A percentile compares a stretch with the other conserved stretches of the same genome.
phyloP scores from a whole-genome alignment of 2,113 vertebrate species.

The rabbit (Oryctolagus cuniculus) region DNA sequence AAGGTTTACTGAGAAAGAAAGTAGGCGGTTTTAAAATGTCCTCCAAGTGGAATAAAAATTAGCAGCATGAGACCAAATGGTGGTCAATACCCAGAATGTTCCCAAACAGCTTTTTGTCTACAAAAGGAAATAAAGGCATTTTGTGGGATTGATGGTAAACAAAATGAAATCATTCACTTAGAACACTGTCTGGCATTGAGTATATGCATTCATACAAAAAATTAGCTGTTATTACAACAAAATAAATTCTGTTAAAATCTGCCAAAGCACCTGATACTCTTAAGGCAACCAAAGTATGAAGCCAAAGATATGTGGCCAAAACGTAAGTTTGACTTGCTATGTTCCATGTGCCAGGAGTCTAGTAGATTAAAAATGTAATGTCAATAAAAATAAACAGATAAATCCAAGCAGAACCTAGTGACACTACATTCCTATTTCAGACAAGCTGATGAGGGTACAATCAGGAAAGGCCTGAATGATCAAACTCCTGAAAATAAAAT shows the following conservation, averaged over 20 bases:
- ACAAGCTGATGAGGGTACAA: background rate
- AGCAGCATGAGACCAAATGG: background rate
- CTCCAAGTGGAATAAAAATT: conserved; percentile 21
- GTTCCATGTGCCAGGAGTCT: background rate
- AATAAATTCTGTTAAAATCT: conserved; percentile 53
- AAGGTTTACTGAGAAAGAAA: conserved; percentile 34
- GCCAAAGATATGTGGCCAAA: conserved; percentile 3
- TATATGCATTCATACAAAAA: conserved; percentile 18
- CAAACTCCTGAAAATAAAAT: conserved; percentile 30
- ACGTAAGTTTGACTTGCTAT: background rate
- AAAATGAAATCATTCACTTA: conserved; percentile 43
- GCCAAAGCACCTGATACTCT: conserved; percentile 3
- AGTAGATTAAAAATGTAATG: conserved; percentile 14
- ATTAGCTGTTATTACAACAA: conserved; percentile 14
- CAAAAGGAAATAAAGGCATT: conserved; percentile 29
- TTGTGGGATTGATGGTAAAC: background rate
- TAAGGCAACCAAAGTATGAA: conserved; percentile 42
- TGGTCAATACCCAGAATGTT: background rate
- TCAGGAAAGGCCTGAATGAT: background rate
- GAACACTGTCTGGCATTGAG: conserved; percentile 15
- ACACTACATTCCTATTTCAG: background rate
- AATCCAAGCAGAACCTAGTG: background rate
- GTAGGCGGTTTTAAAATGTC: background rate
- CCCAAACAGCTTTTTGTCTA: conserved; percentile 34
- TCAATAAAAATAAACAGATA: background rate